phyloP scores from a whole-genome alignment of 2,888 invertebrate genomes.

The Lottia scabra region DNA sequence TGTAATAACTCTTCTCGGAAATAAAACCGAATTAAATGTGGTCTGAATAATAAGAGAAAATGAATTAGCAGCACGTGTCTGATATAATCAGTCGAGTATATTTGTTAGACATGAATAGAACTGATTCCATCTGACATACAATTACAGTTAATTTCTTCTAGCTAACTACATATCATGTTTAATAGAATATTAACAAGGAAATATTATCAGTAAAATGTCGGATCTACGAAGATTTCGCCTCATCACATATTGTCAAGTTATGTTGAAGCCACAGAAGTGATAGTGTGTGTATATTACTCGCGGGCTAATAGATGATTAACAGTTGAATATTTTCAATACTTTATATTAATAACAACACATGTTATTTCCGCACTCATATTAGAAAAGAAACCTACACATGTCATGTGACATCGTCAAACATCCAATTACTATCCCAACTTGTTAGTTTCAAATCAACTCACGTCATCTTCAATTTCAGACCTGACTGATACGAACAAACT shows the following conservation, averaged over 20 bases:
- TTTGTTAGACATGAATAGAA: too few relatives aligned
- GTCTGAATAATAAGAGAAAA: too few relatives aligned
- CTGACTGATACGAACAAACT: slow-evolving; percentile 9
- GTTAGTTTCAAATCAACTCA: slow-evolving; percentile 18
- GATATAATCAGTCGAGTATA: too few relatives aligned
- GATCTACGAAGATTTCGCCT: slow-evolving; percentile 1
- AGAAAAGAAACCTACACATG: slow-evolving; percentile 28
- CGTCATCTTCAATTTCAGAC: slow-evolving; percentile 22
- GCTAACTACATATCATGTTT: background rate
- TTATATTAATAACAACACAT: slow-evolving; percentile 11
- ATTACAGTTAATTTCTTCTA: slow-evolving; percentile 1
- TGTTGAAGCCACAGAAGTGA: slow-evolving; percentile 13
- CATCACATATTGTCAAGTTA: slow-evolving; percentile 9
- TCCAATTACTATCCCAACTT: slow-evolving; percentile 27
- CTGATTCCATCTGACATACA: slow-evolving; percentile 1
- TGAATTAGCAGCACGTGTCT: too few relatives aligned
- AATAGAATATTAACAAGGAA: background rate
- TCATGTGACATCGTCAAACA: slow-evolving; percentile 19
- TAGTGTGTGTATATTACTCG: slow-evolving; percentile 20
- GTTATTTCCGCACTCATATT: slow-evolving; percentile 34
- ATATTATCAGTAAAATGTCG: background rate
- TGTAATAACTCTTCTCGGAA: too few relatives aligned
- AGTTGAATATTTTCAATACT: slow-evolving; percentile 6
- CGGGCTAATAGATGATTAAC: slow-evolving; percentile 17
- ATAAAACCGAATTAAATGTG: too few relatives aligned